These are phyloP conservation scores for Elgaria multicarinata DNA, from an alignment of 2,113 vertebrate genomes.

Conservation along the genomic window DNA sequence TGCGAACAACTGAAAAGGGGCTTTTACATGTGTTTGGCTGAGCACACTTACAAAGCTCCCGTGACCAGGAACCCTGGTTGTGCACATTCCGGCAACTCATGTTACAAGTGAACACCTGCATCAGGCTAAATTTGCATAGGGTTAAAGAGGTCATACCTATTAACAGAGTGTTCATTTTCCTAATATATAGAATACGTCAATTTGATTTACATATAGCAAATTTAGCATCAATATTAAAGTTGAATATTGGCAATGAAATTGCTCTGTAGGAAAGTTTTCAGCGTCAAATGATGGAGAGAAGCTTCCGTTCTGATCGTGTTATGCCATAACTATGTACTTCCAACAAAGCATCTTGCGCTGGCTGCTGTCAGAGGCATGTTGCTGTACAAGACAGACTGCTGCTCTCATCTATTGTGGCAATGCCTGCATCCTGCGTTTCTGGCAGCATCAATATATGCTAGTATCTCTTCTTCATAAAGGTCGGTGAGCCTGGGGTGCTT, in stretches of 20 bases:
- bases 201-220: not conserved
- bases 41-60: no score
- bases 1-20: no score
- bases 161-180: not conserved
- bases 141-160: not conserved
- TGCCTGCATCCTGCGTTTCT: not conserved
- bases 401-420: not conserved
- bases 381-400: not conserved
- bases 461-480: conserved; percentile 25
- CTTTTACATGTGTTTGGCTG: no score
- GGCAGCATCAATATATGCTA: not conserved
- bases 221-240: not conserved
- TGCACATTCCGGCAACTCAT: no score
- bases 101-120: no score
- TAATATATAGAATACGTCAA: not conserved
- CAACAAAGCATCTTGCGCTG: not conserved
- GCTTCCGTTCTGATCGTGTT: not conserved
- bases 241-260: not conserved
- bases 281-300: conserved; percentile 9
- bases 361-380: not conserved
- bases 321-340: not conserved
- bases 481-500: conserved; percentile 26
- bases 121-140: not conserved
- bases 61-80: no score
- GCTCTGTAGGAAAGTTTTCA: not conserved